phyloP scores from a whole-genome alignment of 2,797 vertebrate genomes.

The Pelodytes ibericus region DNA sequence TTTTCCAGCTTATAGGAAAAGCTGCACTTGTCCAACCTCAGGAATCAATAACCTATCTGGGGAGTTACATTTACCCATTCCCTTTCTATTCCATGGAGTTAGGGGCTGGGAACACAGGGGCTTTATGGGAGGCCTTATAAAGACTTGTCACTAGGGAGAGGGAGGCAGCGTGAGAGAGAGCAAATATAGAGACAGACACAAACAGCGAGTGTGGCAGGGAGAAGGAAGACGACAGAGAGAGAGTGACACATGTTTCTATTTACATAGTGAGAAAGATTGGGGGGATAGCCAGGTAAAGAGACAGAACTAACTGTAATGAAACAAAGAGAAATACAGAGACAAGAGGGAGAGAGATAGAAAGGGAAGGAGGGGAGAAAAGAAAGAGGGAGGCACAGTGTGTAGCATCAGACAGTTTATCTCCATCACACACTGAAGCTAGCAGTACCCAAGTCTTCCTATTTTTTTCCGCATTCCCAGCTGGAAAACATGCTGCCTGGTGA shows the following conservation, averaged over 20 bases:
- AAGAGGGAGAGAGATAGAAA: slow-evolving; percentile 23
- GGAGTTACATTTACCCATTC: slow-evolving; percentile 49
- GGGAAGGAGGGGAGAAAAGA: neutral
- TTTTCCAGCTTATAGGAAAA: slow-evolving; percentile 26
- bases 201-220: slow-evolving; percentile 13
- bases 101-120: slow-evolving; percentile 29
- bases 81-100: slow-evolving; percentile 50
- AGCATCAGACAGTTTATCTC: slow-evolving; percentile 20
- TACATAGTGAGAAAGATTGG: neutral
- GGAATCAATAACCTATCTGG: slow-evolving; percentile 32
- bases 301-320: slow-evolving; percentile 17
- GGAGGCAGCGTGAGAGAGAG: slow-evolving; percentile 24
- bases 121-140: slow-evolving; percentile 53
- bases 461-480: slow-evolving; percentile 7
- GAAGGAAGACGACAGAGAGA: slow-evolving; percentile 19
- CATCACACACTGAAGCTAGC: slow-evolving; percentile 33
- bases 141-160: slow-evolving; percentile 45
- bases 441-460: neutral
- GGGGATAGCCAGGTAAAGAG: neutral
- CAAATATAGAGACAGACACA: slow-evolving; percentile 26
- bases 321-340: neutral
- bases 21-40: slow-evolving; percentile 17
- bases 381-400: neutral
- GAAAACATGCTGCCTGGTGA: slow-evolving; percentile 46
- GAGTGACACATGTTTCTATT: neutral